Percentiles rank a stretch among this genome's conserved stretches.
Evolutionary conservation across 2,888 invertebrate genomes (phyloP).

Genomic region (Drosophila demipolita): DNA sequence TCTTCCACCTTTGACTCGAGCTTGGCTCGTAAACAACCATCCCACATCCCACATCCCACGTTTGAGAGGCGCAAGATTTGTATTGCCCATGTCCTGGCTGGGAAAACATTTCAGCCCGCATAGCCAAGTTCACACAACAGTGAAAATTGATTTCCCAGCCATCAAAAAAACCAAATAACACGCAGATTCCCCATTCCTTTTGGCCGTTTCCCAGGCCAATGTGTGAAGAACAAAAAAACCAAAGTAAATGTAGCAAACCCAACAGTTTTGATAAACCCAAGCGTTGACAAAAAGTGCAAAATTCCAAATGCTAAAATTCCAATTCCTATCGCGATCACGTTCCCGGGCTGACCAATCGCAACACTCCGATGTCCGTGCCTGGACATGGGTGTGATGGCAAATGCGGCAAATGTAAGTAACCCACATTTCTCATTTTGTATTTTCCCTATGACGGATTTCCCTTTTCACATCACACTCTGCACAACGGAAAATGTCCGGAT

Average conservation of each 20-base stretch:
- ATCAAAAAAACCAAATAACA: constrained; percentile 60
- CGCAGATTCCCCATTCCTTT: constrained; percentile 41
- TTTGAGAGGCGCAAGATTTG: constrained; percentile 36
- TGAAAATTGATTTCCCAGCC: constrained; percentile 58
- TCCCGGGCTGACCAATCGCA: constrained; percentile 47
- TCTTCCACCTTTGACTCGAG: constrained; percentile 26
- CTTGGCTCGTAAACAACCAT: constrained; percentile 34
- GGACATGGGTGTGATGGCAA: constrained; percentile 58
- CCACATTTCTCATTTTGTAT: constrained; percentile 67
- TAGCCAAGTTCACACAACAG: constrained; percentile 44
- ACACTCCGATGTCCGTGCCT: constrained; percentile 14
- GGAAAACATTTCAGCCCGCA: constrained; percentile 63
- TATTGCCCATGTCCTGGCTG: constrained; percentile 41
- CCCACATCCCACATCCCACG: constrained; percentile 37
- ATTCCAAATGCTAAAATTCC: constrained; percentile 69
- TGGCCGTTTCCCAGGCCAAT: constrained; percentile 55
- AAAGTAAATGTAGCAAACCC: constrained; percentile 58
- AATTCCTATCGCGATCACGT: constrained; percentile 43
- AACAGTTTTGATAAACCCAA: constrained; percentile 78
- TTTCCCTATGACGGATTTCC: constrained; percentile 73
- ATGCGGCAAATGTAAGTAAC: constrained; percentile 37
- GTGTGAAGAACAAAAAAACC: constrained; percentile 51
- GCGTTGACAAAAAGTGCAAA: constrained; percentile 66
- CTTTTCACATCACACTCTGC: constrained; percentile 28
- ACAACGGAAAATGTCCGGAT: constrained; percentile 54